Base-by-base conservation (phyloP, 2,797 vertebrate species). In the Clamator glandarius region DNA sequence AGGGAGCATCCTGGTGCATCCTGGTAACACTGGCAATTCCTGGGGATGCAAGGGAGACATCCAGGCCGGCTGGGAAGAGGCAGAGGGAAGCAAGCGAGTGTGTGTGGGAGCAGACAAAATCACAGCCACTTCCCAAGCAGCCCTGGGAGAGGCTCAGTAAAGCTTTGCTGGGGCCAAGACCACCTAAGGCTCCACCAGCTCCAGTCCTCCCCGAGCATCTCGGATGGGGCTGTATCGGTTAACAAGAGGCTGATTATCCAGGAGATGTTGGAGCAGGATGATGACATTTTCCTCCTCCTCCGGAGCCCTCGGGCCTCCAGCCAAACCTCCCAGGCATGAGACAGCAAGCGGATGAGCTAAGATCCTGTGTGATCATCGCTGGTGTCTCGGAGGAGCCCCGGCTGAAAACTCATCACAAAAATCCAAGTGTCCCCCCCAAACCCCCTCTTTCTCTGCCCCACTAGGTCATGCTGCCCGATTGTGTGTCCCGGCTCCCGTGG, bases 291-390 rank as follows among this genome's bases (percentile, higher is more conserved):
- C 95, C 93, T 93, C 91, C 90, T 94, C 94, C 84, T 93, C 92
- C 73, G 2, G 74, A 95, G 94, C 92, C 68, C 94, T 82, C 26
- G 61, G 93, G 95, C 92, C 88, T 63, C 57, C 6, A 21, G 96
- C 95, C 96, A 97, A 97, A 94, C 94, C 95, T 97, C 93, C 96
- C 89, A 92, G 96, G 95, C 96, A 95, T 96, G 96, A 97, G 95
- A 96, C 95, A 96, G 96, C 88, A 93, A 97, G 92, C 73, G 64
- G 95, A 97, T 97, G 97, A 97, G 96, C 96, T 97, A 95, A 97
- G 96, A 96, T 97, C 97, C 96, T 96, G 96, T 97, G 93, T 96
- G 97, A 96, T 97, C 96, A 97, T 95, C 95, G 55, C 93, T 94
- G 1, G 3, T 61, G 92, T 96, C 96, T 97, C 89, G 31, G 81